Evolutionary conservation across 2,113 vertebrate species (phyloP).

Genomic region (Abramis brama): DNA sequence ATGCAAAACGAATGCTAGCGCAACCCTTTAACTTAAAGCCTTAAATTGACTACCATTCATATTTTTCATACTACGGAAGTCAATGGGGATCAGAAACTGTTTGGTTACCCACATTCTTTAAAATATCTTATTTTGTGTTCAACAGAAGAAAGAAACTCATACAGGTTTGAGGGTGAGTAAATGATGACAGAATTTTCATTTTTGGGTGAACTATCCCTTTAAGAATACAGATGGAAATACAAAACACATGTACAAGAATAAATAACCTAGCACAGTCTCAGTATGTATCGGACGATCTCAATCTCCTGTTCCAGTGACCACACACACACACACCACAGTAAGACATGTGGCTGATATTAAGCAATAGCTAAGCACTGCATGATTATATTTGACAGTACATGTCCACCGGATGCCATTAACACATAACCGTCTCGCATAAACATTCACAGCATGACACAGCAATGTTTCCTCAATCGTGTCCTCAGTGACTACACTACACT

Average conservation of each 20-base stretch:
- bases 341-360: background rate
- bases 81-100: too few relatives aligned
- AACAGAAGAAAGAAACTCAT: too few relatives aligned
- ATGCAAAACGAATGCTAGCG: background rate
- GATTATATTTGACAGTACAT: background rate
- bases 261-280: background rate
- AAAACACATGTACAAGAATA: background rate
- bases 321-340: background rate
- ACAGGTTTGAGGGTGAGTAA: too few relatives aligned
- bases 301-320: background rate
- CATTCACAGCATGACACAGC: background rate
- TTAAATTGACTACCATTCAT: background rate
- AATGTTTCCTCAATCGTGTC: background rate
- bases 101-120: too few relatives aligned
- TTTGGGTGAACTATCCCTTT: too few relatives aligned
- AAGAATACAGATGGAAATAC: background rate
- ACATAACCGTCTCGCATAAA: background rate
- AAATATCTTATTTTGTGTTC: too few relatives aligned
- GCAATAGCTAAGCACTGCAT: background rate
- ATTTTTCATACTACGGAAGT: too few relatives aligned
- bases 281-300: background rate
- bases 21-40: background rate
- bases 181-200: too few relatives aligned
- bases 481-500: background rate
- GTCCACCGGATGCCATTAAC: background rate